These are phyloP conservation scores for Xanthostigma xanthostigma DNA, from an alignment of 2,888 invertebrate species.

Conservation along the genomic window DNA sequence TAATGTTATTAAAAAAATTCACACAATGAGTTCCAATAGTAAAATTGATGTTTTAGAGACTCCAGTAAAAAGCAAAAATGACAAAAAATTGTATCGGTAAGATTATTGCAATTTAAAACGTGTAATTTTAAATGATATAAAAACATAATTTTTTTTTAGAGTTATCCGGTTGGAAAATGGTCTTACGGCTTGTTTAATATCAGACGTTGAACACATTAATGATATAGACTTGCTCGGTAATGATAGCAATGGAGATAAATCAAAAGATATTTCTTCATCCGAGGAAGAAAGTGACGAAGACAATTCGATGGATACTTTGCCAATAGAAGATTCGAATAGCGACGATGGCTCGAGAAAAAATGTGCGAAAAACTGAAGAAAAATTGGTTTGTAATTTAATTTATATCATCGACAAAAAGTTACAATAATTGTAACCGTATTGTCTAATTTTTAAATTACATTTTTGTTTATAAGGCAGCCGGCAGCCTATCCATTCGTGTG, in stretches of 20 bases:
- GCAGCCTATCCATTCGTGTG: conserved; percentile 58
- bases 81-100: conserved; percentile 65
- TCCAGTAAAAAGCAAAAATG: conserved; percentile 59
- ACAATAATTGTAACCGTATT: neutral
- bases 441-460: neutral
- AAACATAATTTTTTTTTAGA: conserved; percentile 26
- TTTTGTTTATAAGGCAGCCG: conserved; percentile 41
- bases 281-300: conserved; percentile 12
- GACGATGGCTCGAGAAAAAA: conserved; percentile 19
- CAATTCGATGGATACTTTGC: conserved; percentile 17
- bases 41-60: conserved; percentile 9
- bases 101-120: conserved; percentile 6
- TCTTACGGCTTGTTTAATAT: conserved; percentile 53
- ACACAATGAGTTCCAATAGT: too few species aligned
- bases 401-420: conserved; percentile 10
- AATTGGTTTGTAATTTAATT: conserved; percentile 15
- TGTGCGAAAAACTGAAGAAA: conserved; percentile 22
- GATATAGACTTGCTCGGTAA: conserved; percentile 18
- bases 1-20: too few species aligned
- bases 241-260: conserved; percentile 14
- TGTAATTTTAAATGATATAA: neutral
- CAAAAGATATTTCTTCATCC: conserved; percentile 13
- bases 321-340: conserved; percentile 15
- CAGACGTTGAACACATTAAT: conserved; percentile 33
- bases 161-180: conserved; percentile 54